Base-by-base conservation (phyloP, 2,888 invertebrate genomes). In the Cryptocheilus praepositus region DNA sequence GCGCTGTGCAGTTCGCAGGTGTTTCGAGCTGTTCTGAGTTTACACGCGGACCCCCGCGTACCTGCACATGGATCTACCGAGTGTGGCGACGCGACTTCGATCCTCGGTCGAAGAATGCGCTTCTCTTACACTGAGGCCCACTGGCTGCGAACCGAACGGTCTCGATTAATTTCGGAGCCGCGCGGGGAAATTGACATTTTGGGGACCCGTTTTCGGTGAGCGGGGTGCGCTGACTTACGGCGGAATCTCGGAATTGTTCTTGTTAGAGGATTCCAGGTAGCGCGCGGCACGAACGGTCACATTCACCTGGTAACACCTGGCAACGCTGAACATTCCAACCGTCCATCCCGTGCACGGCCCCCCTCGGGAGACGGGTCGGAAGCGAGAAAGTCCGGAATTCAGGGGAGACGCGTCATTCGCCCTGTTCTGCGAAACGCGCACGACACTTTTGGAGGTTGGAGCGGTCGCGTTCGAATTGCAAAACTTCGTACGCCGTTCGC, bases 221-320 rank as follows among this genome's bases (percentile, higher is more conserved):
- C n/a, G 46, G 15, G 5, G 3, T 46, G 16, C 46, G 46, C 11
- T 46, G n/a, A 46, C 46, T 28, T 7, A 28, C 3, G 46, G 46
- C 13, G 4, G 46, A 46, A 11, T 28, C 28, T 28, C 28, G n/a
- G 46, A n/a, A 49, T 18, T 16, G 45, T 71, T 53, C 66, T 46
- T 60, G 67, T 65, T 21, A 56, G 51, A 43, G 55, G 45, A 58
- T 69, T 53, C 46, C 72, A 75, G 75, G 76, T 75, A 76, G 70
- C 71, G 36, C 36, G 65, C 76, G 66, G 69, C 68, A 68, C 77
- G 66, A 81, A 79, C 76, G 72, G 70, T 73, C 70, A 75, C 77
- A 70, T 73, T 81, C 79, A 79, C 80, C 76, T 81, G 73, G 75
- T 71, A 64, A 77, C 76, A 79, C 76, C 80, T 80, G 80, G 79